phyloP scores from a whole-genome alignment of 2,113 vertebrate genomes.

The Passer domesticus region DNA sequence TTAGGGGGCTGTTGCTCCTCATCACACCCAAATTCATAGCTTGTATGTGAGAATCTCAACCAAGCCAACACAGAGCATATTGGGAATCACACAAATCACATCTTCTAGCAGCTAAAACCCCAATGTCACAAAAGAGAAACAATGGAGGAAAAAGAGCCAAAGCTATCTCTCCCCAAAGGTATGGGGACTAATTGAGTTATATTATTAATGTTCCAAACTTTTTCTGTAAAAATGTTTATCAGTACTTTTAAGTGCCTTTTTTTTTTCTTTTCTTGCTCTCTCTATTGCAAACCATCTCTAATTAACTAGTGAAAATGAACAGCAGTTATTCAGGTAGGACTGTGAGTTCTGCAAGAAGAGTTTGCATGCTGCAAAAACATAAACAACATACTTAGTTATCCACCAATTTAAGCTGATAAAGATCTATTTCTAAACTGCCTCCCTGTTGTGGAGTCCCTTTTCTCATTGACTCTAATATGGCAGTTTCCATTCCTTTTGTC shows the following conservation, averaged over 20 bases:
- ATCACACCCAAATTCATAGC: not conserved
- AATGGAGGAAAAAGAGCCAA: not conserved
- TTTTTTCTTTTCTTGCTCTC: not conserved
- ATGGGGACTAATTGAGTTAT: not conserved
- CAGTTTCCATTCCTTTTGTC: not conserved
- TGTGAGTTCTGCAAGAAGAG: not conserved
- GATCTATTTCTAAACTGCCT: not conserved
- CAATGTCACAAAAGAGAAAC: not conserved
- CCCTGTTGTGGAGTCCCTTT: not conserved
- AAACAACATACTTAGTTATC: not conserved
- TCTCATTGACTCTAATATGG: not conserved
- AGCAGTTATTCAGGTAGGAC: not conserved
- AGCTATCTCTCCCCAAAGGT: not conserved
- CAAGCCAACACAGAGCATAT: fast-evolving
- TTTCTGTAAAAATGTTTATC: not conserved
- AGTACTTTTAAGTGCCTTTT: not conserved
- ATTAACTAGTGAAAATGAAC: not conserved
- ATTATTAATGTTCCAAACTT: not conserved
- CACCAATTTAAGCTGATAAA: not conserved
- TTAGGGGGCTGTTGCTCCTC: not conserved
- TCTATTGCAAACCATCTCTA: not conserved
- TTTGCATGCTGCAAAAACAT: not conserved
- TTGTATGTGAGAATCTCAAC: not conserved
- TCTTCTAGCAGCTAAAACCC: not conserved
- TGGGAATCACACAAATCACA: fast-evolving